Percentiles rank a stretch among this genome's conserved stretches.
Evolutionary conservation across 1,140 invertebrate species (phyloP).

Genomic region (Saxidomus purpurata): DNA sequence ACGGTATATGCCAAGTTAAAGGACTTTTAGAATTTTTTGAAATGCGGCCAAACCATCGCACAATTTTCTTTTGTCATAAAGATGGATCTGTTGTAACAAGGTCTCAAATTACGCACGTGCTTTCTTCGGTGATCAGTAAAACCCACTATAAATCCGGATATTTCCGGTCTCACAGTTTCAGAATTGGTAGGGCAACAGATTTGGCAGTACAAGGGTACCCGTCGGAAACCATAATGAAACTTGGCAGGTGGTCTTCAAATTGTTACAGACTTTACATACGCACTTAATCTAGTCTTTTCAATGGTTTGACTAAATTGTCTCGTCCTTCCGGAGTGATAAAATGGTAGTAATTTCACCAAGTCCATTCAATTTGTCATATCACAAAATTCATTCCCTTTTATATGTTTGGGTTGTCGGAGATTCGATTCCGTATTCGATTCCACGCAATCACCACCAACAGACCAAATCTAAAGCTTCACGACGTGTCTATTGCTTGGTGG

Average conservation of each 20-base stretch:
- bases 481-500: not conserved
- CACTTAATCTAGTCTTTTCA: not conserved
- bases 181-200: constrained; percentile 43
- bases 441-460: not conserved
- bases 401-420: constrained; percentile 34
- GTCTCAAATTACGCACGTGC: not conserved
- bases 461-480: not conserved
- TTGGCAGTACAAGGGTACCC: not conserved
- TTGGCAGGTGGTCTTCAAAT: constrained; percentile 15
- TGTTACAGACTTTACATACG: constrained; percentile 10
- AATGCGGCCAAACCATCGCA: not conserved
- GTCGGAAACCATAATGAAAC: not conserved
- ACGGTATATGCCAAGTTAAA: not conserved
- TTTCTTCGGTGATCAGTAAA: not conserved
- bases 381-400: not conserved
- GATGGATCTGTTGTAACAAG: not conserved
- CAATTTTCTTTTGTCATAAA: not conserved
- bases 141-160: not conserved
- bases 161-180: constrained; percentile 17
- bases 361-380: not conserved
- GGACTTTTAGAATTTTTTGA: not conserved
- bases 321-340: not conserved
- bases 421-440: constrained; percentile 29
- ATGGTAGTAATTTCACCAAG: not conserved
- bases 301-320: not conserved